Conservation (phyloP, 2,888 invertebrate species). For the Fissipunctia ypsillon region DNA sequence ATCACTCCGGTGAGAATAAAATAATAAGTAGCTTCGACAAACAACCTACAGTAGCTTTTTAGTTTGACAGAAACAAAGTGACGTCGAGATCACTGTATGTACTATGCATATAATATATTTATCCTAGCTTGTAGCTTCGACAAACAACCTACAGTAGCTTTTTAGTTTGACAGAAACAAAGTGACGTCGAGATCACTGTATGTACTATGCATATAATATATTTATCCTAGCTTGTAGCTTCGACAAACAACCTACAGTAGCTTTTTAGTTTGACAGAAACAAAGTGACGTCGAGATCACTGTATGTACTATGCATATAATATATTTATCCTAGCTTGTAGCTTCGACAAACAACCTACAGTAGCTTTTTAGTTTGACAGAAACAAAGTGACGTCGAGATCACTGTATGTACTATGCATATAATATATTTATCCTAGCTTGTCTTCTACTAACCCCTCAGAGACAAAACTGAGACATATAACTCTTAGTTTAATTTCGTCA, state of each 20-base stretch:
- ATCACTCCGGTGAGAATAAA: neutral
- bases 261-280: neutral
- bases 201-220: no score
- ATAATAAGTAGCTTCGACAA: no score
- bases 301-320: slow-evolving; percentile 15
- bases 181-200: no score
- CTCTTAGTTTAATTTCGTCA: slow-evolving; percentile 41
- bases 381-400: slow-evolving; percentile 7
- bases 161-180: no score
- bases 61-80: no score
- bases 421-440: slow-evolving; percentile 8
- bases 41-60: no score
- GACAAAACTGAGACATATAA: slow-evolving; percentile 33
- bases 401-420: slow-evolving; percentile 9
- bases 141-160: no score
- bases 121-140: no score
- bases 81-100: no score
- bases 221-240: no score
- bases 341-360: neutral
- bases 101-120: no score
- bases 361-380: neutral
- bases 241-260: neutral
- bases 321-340: slow-evolving; percentile 1
- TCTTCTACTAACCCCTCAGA: slow-evolving; percentile 21
- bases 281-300: slow-evolving; percentile 8